A percentile compares a stretch with the other conserved stretches of the same genome.
These are phyloP conservation scores for Solen grandis DNA, from an alignment of 1,140 invertebrate species.

Conservation along the genomic window DNA sequence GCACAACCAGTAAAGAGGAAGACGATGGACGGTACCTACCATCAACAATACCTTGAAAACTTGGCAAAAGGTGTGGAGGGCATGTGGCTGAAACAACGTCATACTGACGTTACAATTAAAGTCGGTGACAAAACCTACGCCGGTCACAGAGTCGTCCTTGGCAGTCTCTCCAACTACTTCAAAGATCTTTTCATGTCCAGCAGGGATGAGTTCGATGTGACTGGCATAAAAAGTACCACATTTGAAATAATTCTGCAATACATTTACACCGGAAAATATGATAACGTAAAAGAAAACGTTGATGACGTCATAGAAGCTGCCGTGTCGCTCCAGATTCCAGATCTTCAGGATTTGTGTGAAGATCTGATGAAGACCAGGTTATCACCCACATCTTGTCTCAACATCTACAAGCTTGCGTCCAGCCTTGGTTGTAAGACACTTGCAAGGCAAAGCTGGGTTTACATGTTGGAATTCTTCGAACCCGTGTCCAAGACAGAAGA, in stretches of 20 bases:
- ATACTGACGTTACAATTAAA: slow-evolving; percentile 28
- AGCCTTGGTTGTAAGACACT: slow-evolving; percentile 87
- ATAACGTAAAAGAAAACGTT: slow-evolving; percentile 88
- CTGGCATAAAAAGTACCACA: slow-evolving; percentile 87
- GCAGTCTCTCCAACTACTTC: slow-evolving; percentile 92
- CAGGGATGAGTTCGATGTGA: slow-evolving; percentile 83
- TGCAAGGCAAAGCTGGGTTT: slow-evolving; percentile 84
- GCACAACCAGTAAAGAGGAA: too few species aligned
- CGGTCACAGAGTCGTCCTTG: slow-evolving; percentile 89
- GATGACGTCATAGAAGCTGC: slow-evolving; percentile 84
- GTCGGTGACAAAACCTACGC: slow-evolving; percentile 27
- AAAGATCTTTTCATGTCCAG: slow-evolving; percentile 90
- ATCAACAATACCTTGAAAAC: slow-evolving; percentile 15
- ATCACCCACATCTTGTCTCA: slow-evolving; percentile 88
- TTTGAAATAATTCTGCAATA: slow-evolving; percentile 89
- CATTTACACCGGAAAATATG: slow-evolving; percentile 88
- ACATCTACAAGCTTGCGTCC: slow-evolving; percentile 89
- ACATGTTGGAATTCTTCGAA: slow-evolving; percentile 60
- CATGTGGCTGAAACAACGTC: slow-evolving; percentile 24
- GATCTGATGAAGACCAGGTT: slow-evolving; percentile 84
- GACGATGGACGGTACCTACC: slow-evolving; percentile 14
- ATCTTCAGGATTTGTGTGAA: slow-evolving; percentile 88
- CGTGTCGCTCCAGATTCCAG: slow-evolving; percentile 89
- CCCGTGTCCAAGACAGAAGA: slow-evolving; percentile 95
- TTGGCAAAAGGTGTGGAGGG: slow-evolving; percentile 34